Evolutionary conservation across 2,113 vertebrate species (phyloP).

Genomic region (Tragelaphus scriptus): DNA sequence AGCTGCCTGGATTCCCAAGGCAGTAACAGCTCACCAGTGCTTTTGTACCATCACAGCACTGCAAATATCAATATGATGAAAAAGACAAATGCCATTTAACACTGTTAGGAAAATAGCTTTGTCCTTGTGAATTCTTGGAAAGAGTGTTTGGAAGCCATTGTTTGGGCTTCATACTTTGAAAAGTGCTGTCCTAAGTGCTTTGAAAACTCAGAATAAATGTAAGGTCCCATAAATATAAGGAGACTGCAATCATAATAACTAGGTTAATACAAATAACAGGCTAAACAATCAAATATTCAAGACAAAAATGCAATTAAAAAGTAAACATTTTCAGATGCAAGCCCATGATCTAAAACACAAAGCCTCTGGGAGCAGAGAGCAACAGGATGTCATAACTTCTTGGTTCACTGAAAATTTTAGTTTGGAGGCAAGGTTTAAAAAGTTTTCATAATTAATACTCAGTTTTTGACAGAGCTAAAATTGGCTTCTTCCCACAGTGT

Average conservation of each 20-base stretch:
- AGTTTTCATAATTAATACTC: neutral
- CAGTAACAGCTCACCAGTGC: neutral
- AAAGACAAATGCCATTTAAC: neutral
- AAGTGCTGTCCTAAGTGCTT: neutral
- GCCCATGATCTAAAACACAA: neutral
- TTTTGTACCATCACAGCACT: neutral
- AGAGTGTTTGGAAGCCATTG: neutral
- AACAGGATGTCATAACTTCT: neutral
- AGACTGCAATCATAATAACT: neutral
- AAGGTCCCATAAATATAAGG: neutral
- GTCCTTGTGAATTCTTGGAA: neutral
- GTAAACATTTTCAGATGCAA: neutral
- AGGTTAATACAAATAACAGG: neutral
- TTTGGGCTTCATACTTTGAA: neutral
- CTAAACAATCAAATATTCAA: neutral
- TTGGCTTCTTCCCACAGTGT: neutral
- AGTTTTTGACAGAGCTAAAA: neutral
- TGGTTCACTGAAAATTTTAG: neutral
- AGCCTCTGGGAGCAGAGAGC: neutral
- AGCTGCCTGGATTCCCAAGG: neutral
- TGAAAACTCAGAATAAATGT: neutral
- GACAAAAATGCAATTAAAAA: neutral
- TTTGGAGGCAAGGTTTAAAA: neutral
- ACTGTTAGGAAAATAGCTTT: neutral
- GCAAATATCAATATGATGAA: neutral